A percentile compares a stretch with the other conserved stretches of the same genome.
Conservation (phyloP, 2,888 invertebrate species). For the Drosophila falleni region DNA sequence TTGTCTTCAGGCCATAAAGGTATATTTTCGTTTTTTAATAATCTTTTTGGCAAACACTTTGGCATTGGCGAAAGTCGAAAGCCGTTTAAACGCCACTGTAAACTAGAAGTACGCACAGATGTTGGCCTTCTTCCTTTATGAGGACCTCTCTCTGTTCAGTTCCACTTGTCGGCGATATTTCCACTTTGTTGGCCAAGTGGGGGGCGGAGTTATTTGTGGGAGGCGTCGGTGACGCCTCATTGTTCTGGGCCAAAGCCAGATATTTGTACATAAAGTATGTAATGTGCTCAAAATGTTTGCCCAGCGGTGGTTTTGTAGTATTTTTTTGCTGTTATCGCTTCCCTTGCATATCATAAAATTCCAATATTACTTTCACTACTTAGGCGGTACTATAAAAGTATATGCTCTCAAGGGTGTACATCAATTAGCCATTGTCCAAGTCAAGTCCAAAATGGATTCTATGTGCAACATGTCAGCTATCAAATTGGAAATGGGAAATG, state of each 20-base stretch:
- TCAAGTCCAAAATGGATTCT: neutral
- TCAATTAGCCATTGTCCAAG: slow-evolving; percentile 27
- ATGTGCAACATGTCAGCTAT: slow-evolving; percentile 13
- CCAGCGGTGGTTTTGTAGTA: slow-evolving; percentile 43
- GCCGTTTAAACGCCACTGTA: slow-evolving; percentile 25
- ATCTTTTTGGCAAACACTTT: slow-evolving; percentile 27
- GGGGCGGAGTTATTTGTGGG: neutral
- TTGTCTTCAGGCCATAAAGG: slow-evolving; percentile 12
- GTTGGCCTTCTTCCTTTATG: slow-evolving; percentile 18
- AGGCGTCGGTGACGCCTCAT: neutral
- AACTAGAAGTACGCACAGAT: slow-evolving; percentile 26
- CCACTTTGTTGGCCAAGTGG: slow-evolving; percentile 2
- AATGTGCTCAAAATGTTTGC: slow-evolving; percentile 46
- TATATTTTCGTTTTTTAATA: slow-evolving; percentile 17
- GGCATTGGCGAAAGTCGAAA: slow-evolving; percentile 15
- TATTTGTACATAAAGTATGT: slow-evolving; percentile 34
- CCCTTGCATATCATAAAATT: slow-evolving; percentile 57
- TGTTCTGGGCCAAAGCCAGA: slow-evolving; percentile 20
- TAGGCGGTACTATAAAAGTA: slow-evolving; percentile 31
- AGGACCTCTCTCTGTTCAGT: slow-evolving; percentile 4
- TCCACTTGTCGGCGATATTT: slow-evolving; percentile 12
- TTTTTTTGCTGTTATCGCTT: slow-evolving; percentile 49
- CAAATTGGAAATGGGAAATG: slow-evolving; percentile 19
- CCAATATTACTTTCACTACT: slow-evolving; percentile 39
- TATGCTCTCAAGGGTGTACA: neutral